Evolutionary conservation across 2,888 invertebrate genomes (phyloP), one percentile per base, ranked within the genome.

Genomic region (Oegoconia quadripuncta): DNA sequence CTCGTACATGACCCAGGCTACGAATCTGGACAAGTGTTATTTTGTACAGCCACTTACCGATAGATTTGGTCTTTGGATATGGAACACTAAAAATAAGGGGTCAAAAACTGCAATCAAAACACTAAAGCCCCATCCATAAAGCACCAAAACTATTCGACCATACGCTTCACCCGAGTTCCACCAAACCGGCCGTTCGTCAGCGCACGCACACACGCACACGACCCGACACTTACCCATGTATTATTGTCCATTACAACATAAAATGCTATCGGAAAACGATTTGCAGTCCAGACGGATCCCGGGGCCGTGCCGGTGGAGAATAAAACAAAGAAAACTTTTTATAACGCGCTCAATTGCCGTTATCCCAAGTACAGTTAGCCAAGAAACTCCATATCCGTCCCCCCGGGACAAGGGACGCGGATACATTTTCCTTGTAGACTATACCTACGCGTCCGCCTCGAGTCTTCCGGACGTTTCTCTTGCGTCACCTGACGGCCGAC

Each of bases 181-280:
- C n/a, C 3, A 4, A 11, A 23, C n/a, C 23, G 46, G 47, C 47
- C 48, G 41, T 38, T 34, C 40, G 40, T 54, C 56, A 51, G 57
- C 57, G 46, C 55, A 52, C 57, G 30, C 8, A 17, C 60, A 65
- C 57, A 60, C 61, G 61, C 64, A 55, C 60, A 42, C 52, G 53
- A 62, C 56, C 73, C n/a, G n/a, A n/a, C n/a, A n/a, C 25, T 25
- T 25, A 12, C 25, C 25, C 11, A 62, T 71, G 67, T 74, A 75
- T 79, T 75, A 79, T 76, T 77, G 71, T 75, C 75, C 74, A 74
- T 78, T 75, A 77, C 73, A 13, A 70, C 66, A 76, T 70, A 74
- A 70, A 78, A 74, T 72, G 69, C 63, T 82, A 82, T 82, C 60
- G 80, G 81, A 80, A 82, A 82, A 81, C 83, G 75, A 82, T 83